Conservation (phyloP, 2,797 vertebrate species). For the Diplodus puntazzo region DNA sequence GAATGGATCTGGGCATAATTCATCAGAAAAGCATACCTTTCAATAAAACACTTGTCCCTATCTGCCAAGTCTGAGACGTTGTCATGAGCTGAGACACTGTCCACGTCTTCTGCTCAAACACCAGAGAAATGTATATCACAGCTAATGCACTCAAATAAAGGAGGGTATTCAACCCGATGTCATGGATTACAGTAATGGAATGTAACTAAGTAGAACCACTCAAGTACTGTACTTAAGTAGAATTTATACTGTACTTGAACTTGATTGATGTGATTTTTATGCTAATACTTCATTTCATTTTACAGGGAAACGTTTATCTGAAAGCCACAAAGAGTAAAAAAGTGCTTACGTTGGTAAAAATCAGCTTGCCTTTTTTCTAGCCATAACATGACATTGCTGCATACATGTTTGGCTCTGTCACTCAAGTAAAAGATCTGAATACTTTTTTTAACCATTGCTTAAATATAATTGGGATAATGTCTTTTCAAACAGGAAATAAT, state of each 20-base stretch:
- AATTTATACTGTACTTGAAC: background rate
- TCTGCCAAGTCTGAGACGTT: constrained; percentile 73
- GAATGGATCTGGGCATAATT: constrained; percentile 69
- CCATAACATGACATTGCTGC: background rate
- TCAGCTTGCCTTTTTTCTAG: background rate
- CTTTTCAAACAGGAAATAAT: background rate
- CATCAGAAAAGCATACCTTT: constrained; percentile 82
- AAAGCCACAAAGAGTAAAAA: background rate
- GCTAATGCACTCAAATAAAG: constrained; percentile 23
- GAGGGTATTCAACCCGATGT: background rate
- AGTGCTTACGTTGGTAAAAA: background rate
- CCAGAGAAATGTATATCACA: constrained; percentile 35
- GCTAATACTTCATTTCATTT: background rate
- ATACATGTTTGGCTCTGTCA: background rate
- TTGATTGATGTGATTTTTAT: background rate
- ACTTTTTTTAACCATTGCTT: background rate
- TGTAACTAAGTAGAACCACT: background rate
- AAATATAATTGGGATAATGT: background rate
- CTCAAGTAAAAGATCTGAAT: background rate
- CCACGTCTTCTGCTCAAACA: constrained; percentile 57
- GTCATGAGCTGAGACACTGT: constrained; percentile 72
- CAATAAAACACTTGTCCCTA: constrained; percentile 81
- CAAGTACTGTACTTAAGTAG: background rate
- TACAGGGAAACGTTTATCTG: background rate
- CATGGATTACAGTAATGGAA: background rate